Evolutionary conservation across 2,888 invertebrate species (phyloP).

Genomic region (Caenorhabditis auriculariae): DNA sequence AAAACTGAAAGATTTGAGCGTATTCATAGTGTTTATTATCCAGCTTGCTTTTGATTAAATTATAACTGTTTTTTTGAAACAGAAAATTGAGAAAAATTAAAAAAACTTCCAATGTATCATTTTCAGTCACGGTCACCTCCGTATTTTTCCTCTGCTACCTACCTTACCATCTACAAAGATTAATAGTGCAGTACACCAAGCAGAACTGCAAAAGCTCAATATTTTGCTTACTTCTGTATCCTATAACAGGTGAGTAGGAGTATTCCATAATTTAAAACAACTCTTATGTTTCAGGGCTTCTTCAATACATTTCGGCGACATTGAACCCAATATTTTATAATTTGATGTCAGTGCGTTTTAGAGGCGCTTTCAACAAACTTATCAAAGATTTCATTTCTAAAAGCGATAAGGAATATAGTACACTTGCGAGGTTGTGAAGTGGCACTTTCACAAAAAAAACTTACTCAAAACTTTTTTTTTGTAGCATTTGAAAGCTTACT

Average conservation of each 20-base stretch:
- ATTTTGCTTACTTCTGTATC: conserved; percentile 53
- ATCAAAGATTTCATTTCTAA: conserved; percentile 34
- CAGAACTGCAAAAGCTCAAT: conserved; percentile 41
- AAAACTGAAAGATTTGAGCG: too few species aligned
- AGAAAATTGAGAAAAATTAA: background rate
- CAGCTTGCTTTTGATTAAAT: too few species aligned
- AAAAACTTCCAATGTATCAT: background rate
- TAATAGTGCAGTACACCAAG: conserved; percentile 52
- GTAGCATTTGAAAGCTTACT: too few species aligned
- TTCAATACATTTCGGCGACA: conserved; percentile 61
- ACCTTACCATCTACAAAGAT: conserved; percentile 60
- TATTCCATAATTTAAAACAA: background rate
- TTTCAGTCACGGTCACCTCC: conserved; percentile 51
- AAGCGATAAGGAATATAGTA: conserved; percentile 34
- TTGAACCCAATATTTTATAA: conserved; percentile 62
- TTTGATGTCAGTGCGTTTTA: conserved; percentile 58
- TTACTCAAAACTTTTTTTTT: too few species aligned
- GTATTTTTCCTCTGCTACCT: conserved; percentile 62
- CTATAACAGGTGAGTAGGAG: conserved; percentile 49
- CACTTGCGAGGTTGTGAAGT: conserved; percentile 27
- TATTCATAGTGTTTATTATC: too few species aligned
- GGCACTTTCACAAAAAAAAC: too few species aligned
- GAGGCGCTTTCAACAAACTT: conserved; percentile 50
- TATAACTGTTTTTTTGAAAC: too few species aligned
- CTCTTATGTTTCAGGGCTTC: conserved; percentile 23